phyloP scores from a whole-genome alignment of 1,140 invertebrate species.

The Mizuhopecten yessoensis region DNA sequence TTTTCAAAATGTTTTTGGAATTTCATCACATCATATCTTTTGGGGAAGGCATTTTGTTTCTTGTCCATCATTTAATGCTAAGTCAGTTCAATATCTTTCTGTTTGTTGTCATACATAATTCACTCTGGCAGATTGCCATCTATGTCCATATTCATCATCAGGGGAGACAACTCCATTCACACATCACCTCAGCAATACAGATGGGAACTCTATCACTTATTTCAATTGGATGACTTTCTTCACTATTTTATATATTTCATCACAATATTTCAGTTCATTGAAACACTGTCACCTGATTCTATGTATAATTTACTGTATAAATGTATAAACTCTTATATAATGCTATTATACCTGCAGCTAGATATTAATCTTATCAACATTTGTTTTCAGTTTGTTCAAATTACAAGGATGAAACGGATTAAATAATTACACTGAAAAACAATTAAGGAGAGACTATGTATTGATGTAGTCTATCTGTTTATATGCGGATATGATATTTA shows the following conservation, averaged over 20 bases:
- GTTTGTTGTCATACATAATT: background rate
- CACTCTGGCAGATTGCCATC: background rate
- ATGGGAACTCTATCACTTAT: background rate
- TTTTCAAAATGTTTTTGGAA: background rate
- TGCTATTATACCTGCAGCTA: background rate
- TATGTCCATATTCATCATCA: background rate
- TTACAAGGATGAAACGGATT: too few species aligned
- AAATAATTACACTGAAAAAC: too few species aligned
- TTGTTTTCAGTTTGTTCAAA: too few species aligned
- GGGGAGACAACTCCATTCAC: background rate
- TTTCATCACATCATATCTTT: background rate
- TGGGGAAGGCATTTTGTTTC: background rate
- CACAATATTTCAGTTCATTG: background rate
- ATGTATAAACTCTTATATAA: too few species aligned
- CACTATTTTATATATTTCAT: background rate
- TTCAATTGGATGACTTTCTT: background rate
- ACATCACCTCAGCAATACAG: background rate
- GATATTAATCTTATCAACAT: background rate
- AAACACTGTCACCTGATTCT: background rate
- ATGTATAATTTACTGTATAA: background rate
- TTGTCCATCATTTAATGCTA: background rate
- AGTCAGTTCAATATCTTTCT: background rate
- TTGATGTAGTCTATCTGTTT: too few species aligned
- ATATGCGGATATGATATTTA: too few species aligned
- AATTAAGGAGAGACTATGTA: too few species aligned